Evolutionary conservation across 1,140 invertebrate species (phyloP).

Genomic region (Halesus radiatus): DNA sequence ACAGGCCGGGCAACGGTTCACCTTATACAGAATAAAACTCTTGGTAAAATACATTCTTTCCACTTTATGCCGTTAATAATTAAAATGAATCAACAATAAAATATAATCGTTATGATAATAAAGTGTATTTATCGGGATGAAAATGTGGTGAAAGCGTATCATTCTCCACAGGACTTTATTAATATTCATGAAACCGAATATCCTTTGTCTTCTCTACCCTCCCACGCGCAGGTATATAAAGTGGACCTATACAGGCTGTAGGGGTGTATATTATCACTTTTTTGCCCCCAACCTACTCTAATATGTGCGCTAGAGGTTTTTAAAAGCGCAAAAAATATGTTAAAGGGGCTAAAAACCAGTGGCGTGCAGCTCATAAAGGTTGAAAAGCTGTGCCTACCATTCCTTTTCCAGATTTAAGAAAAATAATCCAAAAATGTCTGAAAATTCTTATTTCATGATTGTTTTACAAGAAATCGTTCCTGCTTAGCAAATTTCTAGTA

Average conservation of each 20-base stretch:
- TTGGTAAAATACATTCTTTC: no score
- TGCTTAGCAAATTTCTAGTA: no score
- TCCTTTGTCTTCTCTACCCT: slow-evolving; percentile 33
- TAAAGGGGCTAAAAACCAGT: not conserved
- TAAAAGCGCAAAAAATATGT: slow-evolving; percentile 21
- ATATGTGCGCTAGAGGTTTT: slow-evolving; percentile 16
- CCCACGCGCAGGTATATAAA: not conserved
- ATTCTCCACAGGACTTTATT: slow-evolving; percentile 25
- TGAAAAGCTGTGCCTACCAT: no score
- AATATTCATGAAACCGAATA: slow-evolving; percentile 38
- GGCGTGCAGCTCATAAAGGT: no score
- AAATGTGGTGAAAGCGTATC: slow-evolving; percentile 28
- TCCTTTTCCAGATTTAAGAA: no score
- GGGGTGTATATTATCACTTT: slow-evolving; percentile 10
- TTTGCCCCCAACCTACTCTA: not conserved
- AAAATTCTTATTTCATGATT: no score
- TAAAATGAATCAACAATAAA: not conserved
- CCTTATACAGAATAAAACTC: no score
- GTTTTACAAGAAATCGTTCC: no score
- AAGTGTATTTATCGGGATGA: slow-evolving; percentile 6
- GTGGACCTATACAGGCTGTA: not conserved
- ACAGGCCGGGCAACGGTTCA: no score
- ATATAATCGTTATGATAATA: slow-evolving; percentile 1
- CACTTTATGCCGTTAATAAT: no score
- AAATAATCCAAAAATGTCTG: no score